Conservation (phyloP, 2,113 vertebrate species). For the Macroglossus sobrinus region DNA sequence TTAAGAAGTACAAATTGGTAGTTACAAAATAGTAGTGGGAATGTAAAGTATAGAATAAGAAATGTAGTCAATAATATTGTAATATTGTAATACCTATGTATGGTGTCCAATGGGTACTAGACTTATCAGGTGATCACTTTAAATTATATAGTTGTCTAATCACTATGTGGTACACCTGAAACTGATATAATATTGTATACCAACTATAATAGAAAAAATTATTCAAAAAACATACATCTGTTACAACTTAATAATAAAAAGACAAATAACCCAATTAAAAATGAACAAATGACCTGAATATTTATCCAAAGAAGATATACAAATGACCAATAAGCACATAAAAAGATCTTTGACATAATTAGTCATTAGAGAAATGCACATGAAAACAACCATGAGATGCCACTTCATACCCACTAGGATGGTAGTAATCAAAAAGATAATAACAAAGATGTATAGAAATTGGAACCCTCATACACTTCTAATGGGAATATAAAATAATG, state of each 20-base stretch:
- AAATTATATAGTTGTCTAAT: no score
- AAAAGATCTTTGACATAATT: not conserved
- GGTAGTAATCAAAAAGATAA: not conserved
- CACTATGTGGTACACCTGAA: no score
- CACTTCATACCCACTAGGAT: not conserved
- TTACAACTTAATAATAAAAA: constrained; percentile 19
- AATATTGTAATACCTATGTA: no score
- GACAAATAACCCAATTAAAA: not conserved
- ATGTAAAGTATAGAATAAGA: no score
- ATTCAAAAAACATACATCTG: not conserved
- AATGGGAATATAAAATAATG: not conserved
- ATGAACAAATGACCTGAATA: not conserved
- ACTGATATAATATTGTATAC: no score
- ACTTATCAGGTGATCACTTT: no score
- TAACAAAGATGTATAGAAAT: not conserved
- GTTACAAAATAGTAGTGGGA: no score
- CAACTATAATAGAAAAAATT: no score
- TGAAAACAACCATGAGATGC: not conserved
- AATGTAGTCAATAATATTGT: no score
- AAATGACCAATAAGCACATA: not conserved
- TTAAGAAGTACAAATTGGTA: no score
- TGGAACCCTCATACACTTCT: not conserved
- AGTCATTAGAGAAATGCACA: not conserved
- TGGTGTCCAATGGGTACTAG: no score
- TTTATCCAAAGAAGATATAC: not conserved